Evolutionary conservation across 2,888 invertebrate genomes (phyloP), one percentile per base, ranked within the genome.

Genomic region (Alviniconcha strummeri): DNA sequence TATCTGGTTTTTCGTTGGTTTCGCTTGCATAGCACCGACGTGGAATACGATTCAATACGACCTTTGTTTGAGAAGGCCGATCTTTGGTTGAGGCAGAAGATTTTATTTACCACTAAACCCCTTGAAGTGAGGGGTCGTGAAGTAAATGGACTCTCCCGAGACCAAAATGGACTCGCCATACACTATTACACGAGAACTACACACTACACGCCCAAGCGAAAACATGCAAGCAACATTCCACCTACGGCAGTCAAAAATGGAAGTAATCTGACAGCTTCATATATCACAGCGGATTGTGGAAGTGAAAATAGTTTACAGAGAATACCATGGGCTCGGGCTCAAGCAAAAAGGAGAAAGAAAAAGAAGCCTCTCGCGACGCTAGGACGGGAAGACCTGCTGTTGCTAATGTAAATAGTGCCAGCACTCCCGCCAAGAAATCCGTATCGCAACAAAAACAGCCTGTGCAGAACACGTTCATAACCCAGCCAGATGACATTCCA

Each of bases 391-490:
- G 75, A 13, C 67, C 81, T 81, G 36, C 36, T 36, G 87, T 87
- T 87, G 85, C 87, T 87, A 87, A 85, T 84, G 85, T 85, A 85
- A 87, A 86, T 85, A 87, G 83, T 81, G 76, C 55, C 5, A 75
- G 57, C 67, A 11, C 77, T 69, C 67, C 13, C 69, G 15, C 57
- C 60, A 56, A 67, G n/a, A 76, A 82, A 11, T 56, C 15, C 0
- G 56, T 11, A 36, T 4, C 64, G 57, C 36, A 13, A 9, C 17
- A 64, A 19, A 15, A 57, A 52, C 78, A 78, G 7, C 13, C 60
- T 78, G 78, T 36, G 52, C 78, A 78, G 52, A 78, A 36, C 8
- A 78, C 78, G 11, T 78, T 76, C 36, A 77, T 69, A 19, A 82
- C 64, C 13, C 76, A 82, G 15, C 69, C 67, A 3, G 77, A 82